phyloP scores from a whole-genome alignment of 2,797 vertebrate genomes.

The Bovichtus variegatus region DNA sequence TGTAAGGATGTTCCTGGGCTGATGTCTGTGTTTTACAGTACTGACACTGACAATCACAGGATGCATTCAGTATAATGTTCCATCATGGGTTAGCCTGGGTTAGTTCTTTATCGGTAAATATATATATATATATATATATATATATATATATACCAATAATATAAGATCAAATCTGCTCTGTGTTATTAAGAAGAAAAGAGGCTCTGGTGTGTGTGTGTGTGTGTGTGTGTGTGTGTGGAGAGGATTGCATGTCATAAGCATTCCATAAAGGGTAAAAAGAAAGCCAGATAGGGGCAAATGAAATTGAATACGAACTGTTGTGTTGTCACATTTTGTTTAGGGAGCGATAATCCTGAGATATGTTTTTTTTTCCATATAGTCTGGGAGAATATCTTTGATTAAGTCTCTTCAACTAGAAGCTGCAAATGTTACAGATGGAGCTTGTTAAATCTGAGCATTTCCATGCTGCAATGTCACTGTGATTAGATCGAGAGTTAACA shows the following conservation, averaged over 20 bases:
- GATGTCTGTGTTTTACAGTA: conserved; percentile 58
- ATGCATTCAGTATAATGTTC: conserved; percentile 31
- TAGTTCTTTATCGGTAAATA: too few species aligned
- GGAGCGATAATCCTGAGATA: conserved; percentile 50
- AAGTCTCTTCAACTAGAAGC: conserved; percentile 68
- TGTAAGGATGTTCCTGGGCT: conserved; percentile 41
- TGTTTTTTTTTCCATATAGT: conserved; percentile 70
- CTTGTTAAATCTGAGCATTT: conserved; percentile 64
- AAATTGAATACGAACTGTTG: conserved; percentile 56
- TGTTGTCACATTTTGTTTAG: conserved; percentile 50
- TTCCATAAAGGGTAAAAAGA: conserved; percentile 10
- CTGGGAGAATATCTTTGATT: conserved; percentile 64
- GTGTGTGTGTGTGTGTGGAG: too few species aligned
- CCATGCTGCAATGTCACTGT: conserved; percentile 43
- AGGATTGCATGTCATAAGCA: conserved; percentile 14
- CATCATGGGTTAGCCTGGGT: conserved; percentile 10
- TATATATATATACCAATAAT: too few species aligned
- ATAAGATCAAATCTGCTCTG: conserved; percentile 16
- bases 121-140: conserved; percentile 17
- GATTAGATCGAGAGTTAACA: conserved; percentile 60
- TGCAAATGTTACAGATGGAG: conserved; percentile 66
- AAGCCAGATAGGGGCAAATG: conserved; percentile 45
- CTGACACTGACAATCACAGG: conserved; percentile 25
- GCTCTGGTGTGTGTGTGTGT: too few species aligned
- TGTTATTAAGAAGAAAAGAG: conserved; percentile 23